phyloP scores from a whole-genome alignment of 2,113 vertebrate species.

The Grammomys surdaster region DNA sequence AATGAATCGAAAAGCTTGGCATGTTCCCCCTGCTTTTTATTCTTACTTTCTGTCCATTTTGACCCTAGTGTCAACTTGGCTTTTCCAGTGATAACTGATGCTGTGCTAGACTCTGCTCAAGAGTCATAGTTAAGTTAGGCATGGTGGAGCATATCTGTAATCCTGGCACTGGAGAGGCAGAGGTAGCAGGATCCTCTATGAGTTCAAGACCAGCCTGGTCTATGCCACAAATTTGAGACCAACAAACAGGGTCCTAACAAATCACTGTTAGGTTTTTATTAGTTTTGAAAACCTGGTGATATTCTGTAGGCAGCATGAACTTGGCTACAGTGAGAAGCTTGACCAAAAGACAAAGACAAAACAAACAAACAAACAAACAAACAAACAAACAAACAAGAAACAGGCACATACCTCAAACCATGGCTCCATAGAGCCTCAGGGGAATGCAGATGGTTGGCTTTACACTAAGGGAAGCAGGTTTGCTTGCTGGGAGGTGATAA shows the following conservation, averaged over 20 bases:
- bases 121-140: not conserved
- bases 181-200: not conserved
- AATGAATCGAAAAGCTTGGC: constrained; percentile 66
- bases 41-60: not conserved
- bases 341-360: not conserved
- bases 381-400: no score
- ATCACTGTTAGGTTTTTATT: not conserved
- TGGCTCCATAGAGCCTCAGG: fast-evolving
- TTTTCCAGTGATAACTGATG: no score
- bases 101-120: not conserved
- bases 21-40: constrained; percentile 70
- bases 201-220: not conserved
- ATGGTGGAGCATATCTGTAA: not conserved
- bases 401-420: not conserved
- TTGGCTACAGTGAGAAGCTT: not conserved
- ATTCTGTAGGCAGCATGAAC: no score
- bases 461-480: fast-evolving
- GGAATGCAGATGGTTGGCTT: not conserved
- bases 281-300: not conserved
- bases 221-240: not conserved
- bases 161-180: not conserved
- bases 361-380: no score
- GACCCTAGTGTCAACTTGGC: not conserved
- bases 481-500: not conserved
- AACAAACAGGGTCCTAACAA: not conserved